A percentile compares a stretch with the other conserved stretches of the same genome.
Evolutionary conservation across 2,888 invertebrate genomes (phyloP).

Genomic region (Cryptus armator): DNA sequence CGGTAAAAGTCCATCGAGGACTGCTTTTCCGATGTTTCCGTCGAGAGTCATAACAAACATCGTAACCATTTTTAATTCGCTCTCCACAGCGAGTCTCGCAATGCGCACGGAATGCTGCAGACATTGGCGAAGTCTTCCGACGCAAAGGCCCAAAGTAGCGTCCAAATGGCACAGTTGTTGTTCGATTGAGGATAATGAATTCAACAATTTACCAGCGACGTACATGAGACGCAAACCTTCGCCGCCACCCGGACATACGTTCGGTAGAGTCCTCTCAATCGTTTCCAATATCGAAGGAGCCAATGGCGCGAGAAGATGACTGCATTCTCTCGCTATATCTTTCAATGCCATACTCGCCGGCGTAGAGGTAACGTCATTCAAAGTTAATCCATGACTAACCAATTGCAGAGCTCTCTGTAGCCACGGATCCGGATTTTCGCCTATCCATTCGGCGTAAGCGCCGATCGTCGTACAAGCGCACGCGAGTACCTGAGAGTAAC

Average conservation of each 20-base stretch:
- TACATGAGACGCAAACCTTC: conserved; percentile 92
- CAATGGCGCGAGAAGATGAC: conserved; percentile 90
- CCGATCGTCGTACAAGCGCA: conserved; percentile 86
- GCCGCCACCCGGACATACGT: conserved; percentile 88
- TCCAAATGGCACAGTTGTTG: conserved; percentile 90
- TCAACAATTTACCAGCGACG: conserved; percentile 91
- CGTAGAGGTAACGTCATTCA: conserved; percentile 89
- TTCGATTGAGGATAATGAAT: conserved; percentile 87
- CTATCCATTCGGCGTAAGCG: conserved; percentile 95
- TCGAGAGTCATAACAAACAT: conserved; percentile 89
- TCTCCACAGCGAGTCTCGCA: conserved; percentile 85
- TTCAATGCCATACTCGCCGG: conserved; percentile 95
- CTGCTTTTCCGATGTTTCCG: conserved; percentile 84
- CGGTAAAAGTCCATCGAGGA: conserved; percentile 85
- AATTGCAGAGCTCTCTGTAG: conserved; percentile 90
- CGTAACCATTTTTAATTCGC: conserved; percentile 90
- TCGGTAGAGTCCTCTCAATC: conserved; percentile 86
- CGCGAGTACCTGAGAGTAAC: conserved; percentile 77
- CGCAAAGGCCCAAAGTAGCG: conserved; percentile 89
- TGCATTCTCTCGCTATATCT: conserved; percentile 94
- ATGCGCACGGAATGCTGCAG: conserved; percentile 75
- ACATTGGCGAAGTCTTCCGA: conserved; percentile 88
- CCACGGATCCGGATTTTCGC: conserved; percentile 88
- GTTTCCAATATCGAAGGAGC: conserved; percentile 92
- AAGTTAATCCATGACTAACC: conserved; percentile 88